Evolutionary conservation across 2,797 vertebrate species (phyloP).

Genomic region (Scolopax bukidnonensis): DNA sequence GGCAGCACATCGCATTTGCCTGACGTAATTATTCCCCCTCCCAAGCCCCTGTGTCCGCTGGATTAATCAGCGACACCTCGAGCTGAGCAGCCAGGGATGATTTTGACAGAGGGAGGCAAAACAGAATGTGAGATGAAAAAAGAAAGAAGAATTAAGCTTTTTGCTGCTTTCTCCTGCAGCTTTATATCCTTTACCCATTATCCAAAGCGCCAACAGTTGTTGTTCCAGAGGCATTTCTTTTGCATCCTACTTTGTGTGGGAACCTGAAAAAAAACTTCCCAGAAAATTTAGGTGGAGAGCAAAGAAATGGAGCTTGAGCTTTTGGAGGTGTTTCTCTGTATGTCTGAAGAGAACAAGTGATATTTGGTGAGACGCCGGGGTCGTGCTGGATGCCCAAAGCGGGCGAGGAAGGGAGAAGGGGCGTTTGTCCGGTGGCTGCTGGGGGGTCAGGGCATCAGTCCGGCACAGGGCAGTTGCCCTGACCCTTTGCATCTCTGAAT

Average conservation of each 20-base stretch:
- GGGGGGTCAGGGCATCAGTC: neutral
- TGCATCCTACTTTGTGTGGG: neutral
- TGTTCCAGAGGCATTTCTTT: neutral
- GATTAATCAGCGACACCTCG: neutral
- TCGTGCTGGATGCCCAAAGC: neutral
- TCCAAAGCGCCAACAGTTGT: neutral
- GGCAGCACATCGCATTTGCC: neutral
- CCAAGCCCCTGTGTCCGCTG: neutral
- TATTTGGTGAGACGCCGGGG: neutral
- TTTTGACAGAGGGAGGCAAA: neutral
- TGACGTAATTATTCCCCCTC: neutral
- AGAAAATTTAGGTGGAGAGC: neutral
- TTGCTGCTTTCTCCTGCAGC: neutral
- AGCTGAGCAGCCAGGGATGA: neutral
- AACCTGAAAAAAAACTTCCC: neutral
- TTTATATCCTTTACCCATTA: neutral
- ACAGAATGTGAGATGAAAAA: neutral
- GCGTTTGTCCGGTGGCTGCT: fast-evolving
- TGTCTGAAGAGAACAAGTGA: neutral
- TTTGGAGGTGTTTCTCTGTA: neutral
- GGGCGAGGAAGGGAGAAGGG: neutral
- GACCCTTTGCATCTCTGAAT: neutral
- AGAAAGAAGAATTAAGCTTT: neutral
- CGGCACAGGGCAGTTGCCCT: neutral
- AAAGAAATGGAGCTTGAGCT: neutral